These are phyloP conservation scores for Danaus plexippus DNA, from an alignment of 1,140 invertebrate genomes.

Conservation along the genomic window DNA sequence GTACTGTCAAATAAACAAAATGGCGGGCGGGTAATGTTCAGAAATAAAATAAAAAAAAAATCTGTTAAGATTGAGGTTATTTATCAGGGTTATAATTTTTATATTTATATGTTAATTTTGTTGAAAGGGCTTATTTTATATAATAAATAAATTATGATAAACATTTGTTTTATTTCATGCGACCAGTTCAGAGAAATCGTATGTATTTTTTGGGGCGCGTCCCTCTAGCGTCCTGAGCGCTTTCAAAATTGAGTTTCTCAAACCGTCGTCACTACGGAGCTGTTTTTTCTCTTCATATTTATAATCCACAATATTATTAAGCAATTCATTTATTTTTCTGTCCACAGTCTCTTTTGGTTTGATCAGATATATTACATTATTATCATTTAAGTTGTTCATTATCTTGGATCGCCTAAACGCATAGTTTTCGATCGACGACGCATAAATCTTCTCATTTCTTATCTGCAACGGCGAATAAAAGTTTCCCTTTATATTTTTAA, in stretches of 20 bases:
- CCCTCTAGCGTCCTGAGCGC: no score
- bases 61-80: no score
- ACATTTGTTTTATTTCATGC: conserved; percentile 5
- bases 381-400: conserved; percentile 12
- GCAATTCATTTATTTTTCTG: conserved; percentile 15
- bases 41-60: no score
- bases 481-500: neutral
- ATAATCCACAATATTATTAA: conserved; percentile 16
- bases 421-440: conserved; percentile 15
- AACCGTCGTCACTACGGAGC: no score
- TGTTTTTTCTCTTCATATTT: conserved; percentile 1
- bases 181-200: conserved; percentile 16
- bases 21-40: no score
- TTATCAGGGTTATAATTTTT: no score
- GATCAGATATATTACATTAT: conserved; percentile 15
- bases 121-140: conserved; percentile 12
- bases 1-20: no score
- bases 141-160: conserved; percentile 16
- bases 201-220: neutral
- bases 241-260: no score
- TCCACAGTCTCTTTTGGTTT: conserved; percentile 9
- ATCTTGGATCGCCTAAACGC: conserved; percentile 10
- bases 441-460: conserved; percentile 6
- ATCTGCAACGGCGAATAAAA: conserved; percentile 8
- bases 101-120: no score